Evolutionary conservation across 2,888 invertebrate species (phyloP).

Genomic region (Cheiracanthium punctorium): DNA sequence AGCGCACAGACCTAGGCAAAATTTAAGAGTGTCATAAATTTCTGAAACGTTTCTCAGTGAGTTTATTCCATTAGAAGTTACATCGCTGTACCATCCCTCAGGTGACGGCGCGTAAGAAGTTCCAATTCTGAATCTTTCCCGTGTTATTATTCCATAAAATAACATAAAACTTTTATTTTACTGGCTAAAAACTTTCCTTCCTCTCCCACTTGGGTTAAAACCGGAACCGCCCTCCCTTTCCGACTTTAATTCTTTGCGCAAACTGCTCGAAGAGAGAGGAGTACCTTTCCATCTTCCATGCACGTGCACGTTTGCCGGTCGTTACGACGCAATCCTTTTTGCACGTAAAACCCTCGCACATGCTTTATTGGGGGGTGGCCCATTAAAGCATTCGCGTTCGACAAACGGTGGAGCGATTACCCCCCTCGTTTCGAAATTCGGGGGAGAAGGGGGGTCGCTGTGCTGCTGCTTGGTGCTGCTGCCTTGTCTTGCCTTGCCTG

Average conservation of each 20-base stretch:
- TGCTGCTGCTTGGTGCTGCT: no score
- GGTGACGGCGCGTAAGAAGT: not conserved
- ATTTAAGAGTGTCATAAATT: not conserved
- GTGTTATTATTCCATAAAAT: constrained; percentile 11
- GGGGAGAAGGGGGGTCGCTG: not conserved
- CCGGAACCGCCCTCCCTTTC: not conserved
- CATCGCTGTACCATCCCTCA: not conserved
- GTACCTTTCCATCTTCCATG: constrained; percentile 51
- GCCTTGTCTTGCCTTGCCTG: no score
- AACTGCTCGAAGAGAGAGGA: no score
- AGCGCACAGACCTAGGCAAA: not conserved
- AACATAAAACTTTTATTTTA: constrained; percentile 67
- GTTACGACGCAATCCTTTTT: constrained; percentile 42
- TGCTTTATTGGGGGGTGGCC: constrained; percentile 59
- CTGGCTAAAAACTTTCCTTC: constrained; percentile 39
- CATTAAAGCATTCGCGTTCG: constrained; percentile 42
- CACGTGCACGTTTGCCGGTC: constrained; percentile 54
- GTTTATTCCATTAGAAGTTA: not conserved
- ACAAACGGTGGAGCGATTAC: constrained; percentile 58
- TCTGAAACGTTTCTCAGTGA: not conserved
- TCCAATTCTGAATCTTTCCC: not conserved
- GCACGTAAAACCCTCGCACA: constrained; percentile 48
- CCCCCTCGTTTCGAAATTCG: not conserved
- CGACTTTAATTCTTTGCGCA: constrained; percentile 43
- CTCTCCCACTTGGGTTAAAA: constrained; percentile 11